These are phyloP conservation scores for Archips crataeganus DNA, from an alignment of 2,888 invertebrate genomes.

Conservation along the genomic window DNA sequence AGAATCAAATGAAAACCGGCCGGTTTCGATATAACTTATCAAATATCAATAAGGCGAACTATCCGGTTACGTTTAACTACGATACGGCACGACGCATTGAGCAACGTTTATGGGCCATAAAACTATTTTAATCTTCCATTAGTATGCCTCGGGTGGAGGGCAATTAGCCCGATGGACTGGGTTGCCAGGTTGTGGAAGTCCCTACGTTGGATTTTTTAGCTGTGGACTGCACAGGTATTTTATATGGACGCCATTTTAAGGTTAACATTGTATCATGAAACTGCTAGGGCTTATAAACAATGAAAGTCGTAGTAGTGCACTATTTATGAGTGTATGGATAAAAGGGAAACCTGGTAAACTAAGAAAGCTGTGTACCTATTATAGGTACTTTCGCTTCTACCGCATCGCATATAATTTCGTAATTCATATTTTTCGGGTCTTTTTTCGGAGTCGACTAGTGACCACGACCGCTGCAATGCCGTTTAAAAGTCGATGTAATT, in stretches of 20 bases:
- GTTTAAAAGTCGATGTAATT: no score
- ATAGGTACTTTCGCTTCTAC: no score
- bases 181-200: conserved; percentile 44
- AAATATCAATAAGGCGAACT: conserved; percentile 42
- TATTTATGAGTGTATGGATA: no score
- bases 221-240: not conserved
- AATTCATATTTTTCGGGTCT: no score
- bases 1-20: conserved; percentile 18
- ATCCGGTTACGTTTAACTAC: conserved; percentile 42
- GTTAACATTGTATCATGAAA: no score
- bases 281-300: no score
- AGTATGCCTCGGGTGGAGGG: conserved; percentile 73
- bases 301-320: no score
- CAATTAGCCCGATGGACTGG: conserved; percentile 65
- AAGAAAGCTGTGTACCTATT: no score
- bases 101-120: conserved; percentile 73
- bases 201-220: not conserved
- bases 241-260: not conserved
- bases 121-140: conserved; percentile 80
- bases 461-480: no score
- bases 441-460: no score
- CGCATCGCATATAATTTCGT: no score
- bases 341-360: no score
- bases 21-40: conserved; percentile 29
- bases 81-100: conserved; percentile 45